These are phyloP conservation scores for Zoroaster sp. DNA, from an alignment of 53 echinoderm and acorn worm genomes.

Conservation along the genomic window DNA sequence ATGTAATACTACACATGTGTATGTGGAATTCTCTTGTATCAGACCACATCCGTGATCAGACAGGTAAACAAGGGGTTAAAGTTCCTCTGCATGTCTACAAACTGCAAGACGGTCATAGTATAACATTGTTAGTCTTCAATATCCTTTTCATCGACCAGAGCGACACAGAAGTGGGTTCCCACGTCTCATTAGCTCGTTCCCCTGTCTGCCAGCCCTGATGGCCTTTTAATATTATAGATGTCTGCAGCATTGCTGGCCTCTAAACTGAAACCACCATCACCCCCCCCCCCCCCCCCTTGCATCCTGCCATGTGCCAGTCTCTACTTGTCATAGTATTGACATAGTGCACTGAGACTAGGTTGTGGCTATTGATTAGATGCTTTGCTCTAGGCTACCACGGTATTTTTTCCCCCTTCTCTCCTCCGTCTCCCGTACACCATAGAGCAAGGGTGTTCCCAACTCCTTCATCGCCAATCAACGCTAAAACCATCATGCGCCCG, in stretches of 20 bases:
- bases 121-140: conserved; percentile 7
- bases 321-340: conserved; percentile 26
- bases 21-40: neutral
- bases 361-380: conserved; percentile 3
- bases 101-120: neutral
- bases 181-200: conserved; percentile 14
- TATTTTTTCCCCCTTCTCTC: neutral
- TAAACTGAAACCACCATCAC: neutral
- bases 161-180: conserved; percentile 38
- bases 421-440: neutral
- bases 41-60: neutral
- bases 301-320: neutral
- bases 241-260: neutral
- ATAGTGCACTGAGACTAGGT: neutral
- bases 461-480: conserved; percentile 2
- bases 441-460: neutral
- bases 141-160: conserved; percentile 23
- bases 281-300: neutral
- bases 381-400: conserved; percentile 9
- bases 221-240: neutral
- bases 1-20: neutral
- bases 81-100: neutral
- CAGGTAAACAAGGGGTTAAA: neutral
- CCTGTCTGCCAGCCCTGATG: neutral
- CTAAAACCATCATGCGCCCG: neutral